phyloP scores from a whole-genome alignment of 2,113 vertebrate species.

The Oryctolagus cuniculus region mOryCun1.1 NC_091441.1:4384001-4384500 shows the following conservation, averaged over 20 bases:
- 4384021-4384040: neutral
- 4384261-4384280: neutral
- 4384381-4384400: neutral
- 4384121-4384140: neutral
- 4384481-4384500: too few species aligned
- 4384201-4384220: neutral
- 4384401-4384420: neutral
- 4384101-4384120: neutral
- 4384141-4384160: slow-evolving; percentile 3
- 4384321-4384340: too few species aligned
- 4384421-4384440: too few species aligned
- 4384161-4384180: neutral
- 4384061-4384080: neutral
- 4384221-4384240: slow-evolving; percentile 20
- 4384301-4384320: too few species aligned
- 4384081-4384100: neutral
- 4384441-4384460: too few species aligned
- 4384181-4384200: slow-evolving; percentile 29
- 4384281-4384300: neutral
- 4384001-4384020: neutral
- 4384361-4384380: too few species aligned
- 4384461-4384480: too few species aligned
- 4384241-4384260: neutral
- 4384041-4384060: neutral
- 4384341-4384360: neutral